A percentile compares a stretch with the other conserved stretches of the same genome.
phyloP scores from a whole-genome alignment of 2,113 vertebrate genomes.

The Panthera uncia region DNA sequence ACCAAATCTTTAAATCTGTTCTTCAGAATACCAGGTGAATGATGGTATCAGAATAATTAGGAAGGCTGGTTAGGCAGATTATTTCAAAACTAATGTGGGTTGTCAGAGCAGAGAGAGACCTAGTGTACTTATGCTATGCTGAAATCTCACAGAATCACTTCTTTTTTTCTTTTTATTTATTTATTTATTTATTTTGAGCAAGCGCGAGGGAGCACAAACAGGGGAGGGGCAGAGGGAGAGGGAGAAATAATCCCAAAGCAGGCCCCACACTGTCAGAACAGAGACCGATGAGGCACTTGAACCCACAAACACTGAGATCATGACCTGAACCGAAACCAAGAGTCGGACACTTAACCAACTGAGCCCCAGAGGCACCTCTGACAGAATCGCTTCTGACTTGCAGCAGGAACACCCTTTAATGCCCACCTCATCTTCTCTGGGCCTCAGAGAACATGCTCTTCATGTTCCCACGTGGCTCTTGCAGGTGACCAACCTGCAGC shows the following conservation, averaged over 20 bases:
- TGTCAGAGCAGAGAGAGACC: not conserved
- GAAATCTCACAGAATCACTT: not conserved
- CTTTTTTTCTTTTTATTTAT: no score
- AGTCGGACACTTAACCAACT: no score
- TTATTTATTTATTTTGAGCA: no score
- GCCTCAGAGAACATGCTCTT: no score
- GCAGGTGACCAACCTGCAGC: not conserved
- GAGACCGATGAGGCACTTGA: no score
- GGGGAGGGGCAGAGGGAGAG: no score
- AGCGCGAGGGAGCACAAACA: no score
- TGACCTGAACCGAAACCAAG: no score
- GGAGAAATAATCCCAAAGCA: no score
- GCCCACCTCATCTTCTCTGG: not conserved
- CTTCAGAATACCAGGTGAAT: not conserved
- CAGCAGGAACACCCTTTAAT: fast-evolving
- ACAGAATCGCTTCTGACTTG: not conserved
- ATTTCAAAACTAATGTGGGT: not conserved
- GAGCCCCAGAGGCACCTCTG: no score
- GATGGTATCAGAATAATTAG: not conserved
- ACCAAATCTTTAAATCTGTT: not conserved
- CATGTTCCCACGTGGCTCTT: not conserved
- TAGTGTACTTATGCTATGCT: fast-evolving
- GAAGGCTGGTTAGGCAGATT: not conserved
- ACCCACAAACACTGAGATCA: no score
- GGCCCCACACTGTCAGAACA: no score